A percentile compares a stretch with the other conserved stretches of the same genome.
Evolutionary conservation across 2,888 invertebrate genomes (phyloP).

Genomic region (Pyralis farinalis): DNA sequence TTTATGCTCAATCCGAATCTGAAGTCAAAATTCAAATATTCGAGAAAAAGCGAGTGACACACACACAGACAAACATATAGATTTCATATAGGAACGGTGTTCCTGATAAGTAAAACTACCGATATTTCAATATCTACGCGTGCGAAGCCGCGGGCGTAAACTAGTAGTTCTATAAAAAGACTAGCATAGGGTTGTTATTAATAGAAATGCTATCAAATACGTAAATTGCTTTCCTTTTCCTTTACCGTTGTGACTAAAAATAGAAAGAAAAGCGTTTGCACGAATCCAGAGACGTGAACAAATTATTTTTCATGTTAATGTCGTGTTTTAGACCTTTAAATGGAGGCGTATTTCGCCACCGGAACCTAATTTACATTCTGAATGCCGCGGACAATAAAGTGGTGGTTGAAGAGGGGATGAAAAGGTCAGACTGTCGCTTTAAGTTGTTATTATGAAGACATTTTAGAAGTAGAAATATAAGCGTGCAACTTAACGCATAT

Average conservation of each 20-base stretch:
- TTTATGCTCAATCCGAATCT: too few relatives aligned
- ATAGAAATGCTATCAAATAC: background rate
- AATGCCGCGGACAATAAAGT: constrained; percentile 12
- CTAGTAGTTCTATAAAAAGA: background rate
- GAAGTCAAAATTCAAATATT: too few relatives aligned
- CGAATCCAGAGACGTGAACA: constrained; percentile 4
- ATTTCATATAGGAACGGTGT: too few relatives aligned
- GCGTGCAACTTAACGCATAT: too few relatives aligned
- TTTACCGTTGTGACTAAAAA: background rate
- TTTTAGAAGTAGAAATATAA: too few relatives aligned
- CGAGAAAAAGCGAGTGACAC: too few relatives aligned
- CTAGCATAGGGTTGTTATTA: too few relatives aligned
- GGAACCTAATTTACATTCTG: constrained; percentile 35
- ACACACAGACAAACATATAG: too few relatives aligned
- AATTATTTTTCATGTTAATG: constrained; percentile 20
- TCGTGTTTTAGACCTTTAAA: constrained; percentile 28
- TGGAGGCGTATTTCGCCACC: constrained; percentile 26
- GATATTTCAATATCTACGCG: too few relatives aligned
- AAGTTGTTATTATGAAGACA: background rate
- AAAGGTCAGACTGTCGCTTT: constrained; percentile 12
- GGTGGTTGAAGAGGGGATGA: background rate
- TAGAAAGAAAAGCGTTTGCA: background rate
- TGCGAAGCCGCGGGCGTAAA: too few relatives aligned
- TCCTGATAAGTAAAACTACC: too few relatives aligned
- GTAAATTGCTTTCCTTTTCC: background rate